Base-by-base conservation (phyloP, 2,888 invertebrate genomes). In the Tyria jacobaeae region DNA sequence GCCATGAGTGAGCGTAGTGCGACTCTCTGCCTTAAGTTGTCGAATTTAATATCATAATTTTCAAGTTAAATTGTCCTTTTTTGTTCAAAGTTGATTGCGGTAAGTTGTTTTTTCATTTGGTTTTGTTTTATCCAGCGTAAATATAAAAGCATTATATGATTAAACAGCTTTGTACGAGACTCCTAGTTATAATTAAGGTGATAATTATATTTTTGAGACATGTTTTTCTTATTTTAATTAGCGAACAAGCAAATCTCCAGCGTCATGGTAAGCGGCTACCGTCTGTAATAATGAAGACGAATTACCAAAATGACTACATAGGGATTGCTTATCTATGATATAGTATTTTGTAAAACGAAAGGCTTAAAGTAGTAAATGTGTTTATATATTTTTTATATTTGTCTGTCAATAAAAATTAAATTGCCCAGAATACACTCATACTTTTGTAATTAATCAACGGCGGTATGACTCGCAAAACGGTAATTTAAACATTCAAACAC, bases 1-100 rank as follows among this genome's bases (percentile, higher is more conserved):
- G 49, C 64, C 55, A 58, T 61, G 64, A 64, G 64, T 56, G 60
- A 70, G 64, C 60, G 68, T 53, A 57, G 50, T 15, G 41, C 25
- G 21, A n/a, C 35, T n/a, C 31, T 31, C 52, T 17, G 21, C 44
- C 25, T n/a, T 31, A 64, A 72, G 68, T 56, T 73, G 54, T 70
- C 64, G 67, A 74, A 52, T 57, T 49, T 61, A 27, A 55, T 62
- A 44, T 56, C 54, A 59, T 51, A 59, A 63, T 59, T 47, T 31
- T 37, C 35, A 51, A 59, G 63, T 54, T 50, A 59, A 47, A 51
- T 56, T 53, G 57, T 44, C 39, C 41, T 62, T 58, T 59, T 62
- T 62, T 25, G 9, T 58, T 53, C 2, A 24, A 41, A 37, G 37
- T n/a, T 44, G 34, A 17, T 60, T 34, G 37, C 14, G 21, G 37